These are phyloP conservation scores for Oncopodura yosiiana DNA, from an alignment of 1,140 invertebrate genomes.

Conservation along the genomic window DNA sequence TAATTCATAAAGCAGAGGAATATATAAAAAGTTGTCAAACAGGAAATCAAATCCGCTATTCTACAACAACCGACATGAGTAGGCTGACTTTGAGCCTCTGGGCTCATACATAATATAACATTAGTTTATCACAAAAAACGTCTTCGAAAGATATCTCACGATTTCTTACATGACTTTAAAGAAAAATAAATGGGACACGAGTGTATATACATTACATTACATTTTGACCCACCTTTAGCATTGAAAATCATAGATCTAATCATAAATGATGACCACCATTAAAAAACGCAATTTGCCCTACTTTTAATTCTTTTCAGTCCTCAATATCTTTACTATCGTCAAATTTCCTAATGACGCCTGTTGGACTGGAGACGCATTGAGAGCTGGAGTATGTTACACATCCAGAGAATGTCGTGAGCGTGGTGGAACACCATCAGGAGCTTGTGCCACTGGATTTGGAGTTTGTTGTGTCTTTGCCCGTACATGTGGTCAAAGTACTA, in stretches of 20 bases:
- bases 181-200: too few relatives aligned
- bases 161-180: too few relatives aligned
- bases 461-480: slow-evolving; percentile 41
- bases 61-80: slow-evolving; percentile 8
- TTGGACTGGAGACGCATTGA: slow-evolving; percentile 31
- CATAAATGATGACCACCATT: too few relatives aligned
- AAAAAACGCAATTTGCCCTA: background rate
- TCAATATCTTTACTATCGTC: slow-evolving; percentile 39
- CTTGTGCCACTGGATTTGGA: slow-evolving; percentile 41
- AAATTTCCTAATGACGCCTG: slow-evolving; percentile 39
- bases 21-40: slow-evolving; percentile 34
- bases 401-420: slow-evolving; percentile 36
- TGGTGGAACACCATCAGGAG: slow-evolving; percentile 38
- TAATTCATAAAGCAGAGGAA: slow-evolving; percentile 16
- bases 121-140: too few relatives aligned
- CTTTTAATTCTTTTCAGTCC: slow-evolving; percentile 33
- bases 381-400: slow-evolving; percentile 38
- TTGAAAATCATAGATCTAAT: too few relatives aligned
- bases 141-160: too few relatives aligned
- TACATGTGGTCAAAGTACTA: slow-evolving; percentile 40
- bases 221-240: too few relatives aligned
- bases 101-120: too few relatives aligned
- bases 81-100: too few relatives aligned
- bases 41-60: slow-evolving; percentile 34
- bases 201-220: too few relatives aligned